A percentile compares a stretch with the other conserved stretches of the same genome.
Evolutionary conservation across 1,140 invertebrate species (phyloP).

Genomic region (Augochlora pura): DNA sequence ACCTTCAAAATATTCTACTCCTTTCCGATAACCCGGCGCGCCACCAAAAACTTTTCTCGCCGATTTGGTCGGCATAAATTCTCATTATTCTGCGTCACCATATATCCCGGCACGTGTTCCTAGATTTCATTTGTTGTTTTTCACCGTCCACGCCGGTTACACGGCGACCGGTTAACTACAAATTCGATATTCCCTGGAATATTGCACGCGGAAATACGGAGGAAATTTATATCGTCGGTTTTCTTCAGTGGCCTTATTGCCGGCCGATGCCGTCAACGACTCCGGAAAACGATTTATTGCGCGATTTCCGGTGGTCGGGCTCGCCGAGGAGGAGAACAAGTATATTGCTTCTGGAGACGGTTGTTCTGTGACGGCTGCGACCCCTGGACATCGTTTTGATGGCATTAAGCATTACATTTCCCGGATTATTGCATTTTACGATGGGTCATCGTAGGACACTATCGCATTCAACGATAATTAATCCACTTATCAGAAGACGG

Average conservation of each 20-base stretch:
- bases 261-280: conserved; percentile 32
- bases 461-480: neutral
- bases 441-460: neutral
- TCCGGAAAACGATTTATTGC: conserved; percentile 29
- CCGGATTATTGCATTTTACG: neutral
- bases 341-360: conserved; percentile 13
- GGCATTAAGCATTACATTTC: conserved; percentile 42
- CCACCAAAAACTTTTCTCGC: neutral
- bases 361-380: conserved; percentile 33
- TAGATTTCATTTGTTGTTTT: conserved; percentile 45
- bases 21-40: neutral
- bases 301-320: conserved; percentile 17
- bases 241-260: conserved; percentile 48
- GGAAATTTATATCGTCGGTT: conserved; percentile 39
- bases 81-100: conserved; percentile 25
- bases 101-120: conserved; percentile 28
- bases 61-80: conserved; percentile 54
- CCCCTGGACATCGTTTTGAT: conserved; percentile 16
- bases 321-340: neutral
- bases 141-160: neutral
- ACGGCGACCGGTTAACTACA: conserved; percentile 17
- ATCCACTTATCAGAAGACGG: neutral
- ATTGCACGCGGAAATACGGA: conserved; percentile 4
- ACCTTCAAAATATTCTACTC: neutral
- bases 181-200: conserved; percentile 30